These are phyloP conservation scores for Lissonota sp. DNA, from an alignment of 2,888 invertebrate species.

Conservation along the genomic window DNA sequence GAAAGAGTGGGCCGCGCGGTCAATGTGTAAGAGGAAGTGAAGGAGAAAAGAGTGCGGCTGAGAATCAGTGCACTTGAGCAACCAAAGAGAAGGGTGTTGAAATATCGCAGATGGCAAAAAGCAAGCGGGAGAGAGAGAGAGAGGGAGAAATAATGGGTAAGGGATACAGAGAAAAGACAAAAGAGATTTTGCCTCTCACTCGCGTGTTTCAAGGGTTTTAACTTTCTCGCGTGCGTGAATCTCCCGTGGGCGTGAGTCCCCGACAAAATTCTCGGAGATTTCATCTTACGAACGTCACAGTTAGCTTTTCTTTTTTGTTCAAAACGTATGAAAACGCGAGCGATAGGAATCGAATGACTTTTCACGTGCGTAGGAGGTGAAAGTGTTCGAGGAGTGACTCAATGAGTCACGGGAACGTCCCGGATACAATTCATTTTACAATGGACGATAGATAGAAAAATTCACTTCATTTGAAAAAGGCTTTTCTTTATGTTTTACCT, in stretches of 20 bases:
- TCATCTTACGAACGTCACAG: slow-evolving; percentile 49
- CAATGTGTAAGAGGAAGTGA: slow-evolving; percentile 27
- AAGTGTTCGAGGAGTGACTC: slow-evolving; percentile 74
- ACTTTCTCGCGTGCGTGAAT: slow-evolving; percentile 40
- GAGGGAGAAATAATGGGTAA: slow-evolving; percentile 9
- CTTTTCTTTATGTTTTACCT: too few relatives aligned
- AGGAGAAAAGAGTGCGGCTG: slow-evolving; percentile 34
- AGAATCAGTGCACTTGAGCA: slow-evolving; percentile 19
- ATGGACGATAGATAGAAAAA: neutral
- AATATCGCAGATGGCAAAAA: neutral
- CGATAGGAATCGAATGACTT: neutral
- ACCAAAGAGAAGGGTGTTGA: neutral
- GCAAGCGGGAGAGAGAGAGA: slow-evolving; percentile 18
- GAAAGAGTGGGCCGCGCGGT: slow-evolving; percentile 54
- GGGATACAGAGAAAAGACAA: neutral
- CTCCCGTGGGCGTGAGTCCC: slow-evolving; percentile 43
- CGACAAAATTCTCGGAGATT: slow-evolving; percentile 30
- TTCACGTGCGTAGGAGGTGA: slow-evolving; percentile 77
- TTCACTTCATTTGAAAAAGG: too few relatives aligned
- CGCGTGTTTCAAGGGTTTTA: slow-evolving; percentile 20
- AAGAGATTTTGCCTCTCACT: neutral
- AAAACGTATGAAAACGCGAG: too few relatives aligned
- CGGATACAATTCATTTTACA: neutral
- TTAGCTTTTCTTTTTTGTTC: neutral
- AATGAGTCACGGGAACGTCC: slow-evolving; percentile 59